These are phyloP conservation scores for Actinia equina DNA, from an alignment of 64 coral and sea anemone species.

Conservation along the genomic window DNA sequence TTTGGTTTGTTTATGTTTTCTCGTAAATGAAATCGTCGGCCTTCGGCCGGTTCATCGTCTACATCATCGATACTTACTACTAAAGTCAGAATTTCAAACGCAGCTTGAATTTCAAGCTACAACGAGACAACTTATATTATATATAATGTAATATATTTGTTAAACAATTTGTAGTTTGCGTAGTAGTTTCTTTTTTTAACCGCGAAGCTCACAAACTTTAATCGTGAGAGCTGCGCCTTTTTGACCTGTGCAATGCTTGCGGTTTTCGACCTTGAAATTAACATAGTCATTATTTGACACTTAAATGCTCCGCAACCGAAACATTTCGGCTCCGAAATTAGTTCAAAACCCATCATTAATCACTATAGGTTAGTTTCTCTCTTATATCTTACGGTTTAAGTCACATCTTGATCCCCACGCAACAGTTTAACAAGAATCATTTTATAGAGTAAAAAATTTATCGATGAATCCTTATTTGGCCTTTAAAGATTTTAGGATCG, in stretches of 20 bases:
- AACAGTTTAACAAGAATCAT: too few species aligned
- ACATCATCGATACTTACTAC: background rate
- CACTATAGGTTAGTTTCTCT: too few species aligned
- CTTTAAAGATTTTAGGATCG: background rate
- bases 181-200: background rate
- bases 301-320: background rate
- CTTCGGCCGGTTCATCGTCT: background rate
- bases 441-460: too few species aligned
- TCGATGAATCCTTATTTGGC: background rate
- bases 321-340: background rate
- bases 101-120: too few species aligned
- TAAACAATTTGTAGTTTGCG: too few species aligned
- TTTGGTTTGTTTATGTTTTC: slow-evolving; percentile 11
- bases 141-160: too few species aligned
- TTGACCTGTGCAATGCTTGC: background rate
- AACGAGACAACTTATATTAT: too few species aligned
- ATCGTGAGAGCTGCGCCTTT: background rate
- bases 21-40: background rate
- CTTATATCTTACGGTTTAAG: too few species aligned
- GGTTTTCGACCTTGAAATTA: slow-evolving; percentile 1
- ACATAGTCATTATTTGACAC: background rate
- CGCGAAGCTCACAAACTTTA: background rate
- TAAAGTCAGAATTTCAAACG: background rate
- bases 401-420: too few species aligned
- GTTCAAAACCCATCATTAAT: background rate